Conservation (phyloP, 2,113 vertebrate species). For the Gracilinanus agilis region DNA sequence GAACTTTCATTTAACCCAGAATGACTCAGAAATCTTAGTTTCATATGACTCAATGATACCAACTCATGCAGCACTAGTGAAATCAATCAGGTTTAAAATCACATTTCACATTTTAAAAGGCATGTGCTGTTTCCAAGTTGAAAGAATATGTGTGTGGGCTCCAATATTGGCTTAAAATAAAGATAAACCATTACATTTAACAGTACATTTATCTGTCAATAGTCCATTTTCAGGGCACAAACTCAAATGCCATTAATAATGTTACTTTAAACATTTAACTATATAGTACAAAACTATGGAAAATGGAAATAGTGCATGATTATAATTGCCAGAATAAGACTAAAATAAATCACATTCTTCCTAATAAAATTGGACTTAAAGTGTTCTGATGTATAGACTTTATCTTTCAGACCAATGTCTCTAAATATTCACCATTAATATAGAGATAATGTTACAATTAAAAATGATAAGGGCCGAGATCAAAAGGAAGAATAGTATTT, state of each 20-base stretch:
- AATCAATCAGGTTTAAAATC: slow-evolving; percentile 27
- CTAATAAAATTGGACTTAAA: neutral
- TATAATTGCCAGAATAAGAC: slow-evolving; percentile 8
- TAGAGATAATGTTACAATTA: no score
- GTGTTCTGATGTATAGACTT: neutral
- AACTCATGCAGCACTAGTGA: slow-evolving; percentile 31
- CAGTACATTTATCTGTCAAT: neutral
- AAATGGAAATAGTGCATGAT: neutral
- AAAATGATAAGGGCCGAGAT: no score
- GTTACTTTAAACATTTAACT: neutral
- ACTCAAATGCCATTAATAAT: slow-evolving; percentile 7
- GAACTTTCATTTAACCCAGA: slow-evolving; percentile 34
- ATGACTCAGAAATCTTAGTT: slow-evolving; percentile 42
- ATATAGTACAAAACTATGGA: neutral
- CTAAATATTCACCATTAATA: slow-evolving; percentile 26
- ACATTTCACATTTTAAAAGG: neutral
- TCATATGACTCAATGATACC: neutral
- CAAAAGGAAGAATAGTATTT: no score
- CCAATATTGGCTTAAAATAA: slow-evolving; percentile 43
- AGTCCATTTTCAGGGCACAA: neutral
- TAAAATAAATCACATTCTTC: slow-evolving; percentile 26
- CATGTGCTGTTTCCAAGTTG: neutral
- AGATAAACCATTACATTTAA: neutral
- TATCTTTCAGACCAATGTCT: neutral
- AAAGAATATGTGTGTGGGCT: neutral